Evolutionary conservation across 2,113 vertebrate species (phyloP).

Genomic region (Edolisoma coerulescens): DNA sequence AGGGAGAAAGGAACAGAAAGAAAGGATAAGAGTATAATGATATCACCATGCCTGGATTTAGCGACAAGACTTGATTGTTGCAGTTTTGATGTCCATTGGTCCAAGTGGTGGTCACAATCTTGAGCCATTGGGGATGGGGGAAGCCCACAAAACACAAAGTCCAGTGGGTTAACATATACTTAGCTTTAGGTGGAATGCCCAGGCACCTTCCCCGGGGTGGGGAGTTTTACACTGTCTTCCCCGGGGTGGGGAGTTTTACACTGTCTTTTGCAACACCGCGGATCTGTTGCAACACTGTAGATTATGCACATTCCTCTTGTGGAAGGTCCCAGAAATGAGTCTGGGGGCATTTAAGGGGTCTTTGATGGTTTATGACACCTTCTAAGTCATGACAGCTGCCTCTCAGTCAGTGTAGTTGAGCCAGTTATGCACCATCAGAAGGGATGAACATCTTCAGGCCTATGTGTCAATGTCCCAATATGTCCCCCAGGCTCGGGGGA

Average conservation of each 20-base stretch:
- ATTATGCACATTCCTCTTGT: not conserved
- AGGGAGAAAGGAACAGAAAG: not conserved
- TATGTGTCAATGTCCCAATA: not conserved
- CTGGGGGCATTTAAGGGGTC: not conserved
- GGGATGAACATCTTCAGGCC: not conserved
- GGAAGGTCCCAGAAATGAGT: not conserved
- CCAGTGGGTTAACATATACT: not conserved
- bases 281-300: not conserved
- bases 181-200: not conserved
- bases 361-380: not conserved
- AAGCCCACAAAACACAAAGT: not conserved
- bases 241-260: not conserved
- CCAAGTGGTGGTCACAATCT: not conserved
- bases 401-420: not conserved
- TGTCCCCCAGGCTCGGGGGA: no score
- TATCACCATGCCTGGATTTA: not conserved
- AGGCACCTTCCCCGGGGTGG: not conserved
- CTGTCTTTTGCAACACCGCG: not conserved
- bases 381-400: not conserved
- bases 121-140: rapidly evolving
- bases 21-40: not conserved
- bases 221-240: not conserved
- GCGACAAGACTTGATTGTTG: not conserved
- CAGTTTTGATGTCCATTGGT: not conserved
- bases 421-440: not conserved